Evolutionary conservation across 1,140 invertebrate genomes (phyloP), one percentile per base, ranked within the genome.

Genomic region (Melipona quadrifasciata): DNA sequence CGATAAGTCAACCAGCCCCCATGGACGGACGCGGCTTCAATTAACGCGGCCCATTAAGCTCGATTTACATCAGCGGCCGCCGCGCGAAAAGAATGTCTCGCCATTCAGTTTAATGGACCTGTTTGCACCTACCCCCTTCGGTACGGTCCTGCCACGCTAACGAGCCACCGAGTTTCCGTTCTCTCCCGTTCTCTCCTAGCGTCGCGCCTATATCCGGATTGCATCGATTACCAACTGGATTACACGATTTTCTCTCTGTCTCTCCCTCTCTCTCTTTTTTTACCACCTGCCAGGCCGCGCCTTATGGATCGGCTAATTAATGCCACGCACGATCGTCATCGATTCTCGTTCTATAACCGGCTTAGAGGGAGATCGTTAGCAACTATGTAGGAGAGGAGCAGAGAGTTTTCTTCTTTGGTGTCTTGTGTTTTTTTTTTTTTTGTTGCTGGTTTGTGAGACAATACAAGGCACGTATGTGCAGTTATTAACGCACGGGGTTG

Each of bases 1-100:
- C 89, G 88, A 90, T 89, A 89, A 90, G 80, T 86, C 88, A 79
- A 72, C 55, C 19, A 86, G 89, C 77, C 58, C 75, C 82, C 34
- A 67, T 68, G 64, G 51, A 78, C 78, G 65, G 75, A 82, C 78
- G 80, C 88, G 65, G 76, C 86, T 87, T 90, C 88, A 90, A 90
- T 90, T 90, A 90, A 90, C 86, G 88, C 80, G 86, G 79, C 71
- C 89, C 89, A 90, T 90, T 90, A 90, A 87, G 81, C 67, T 82
- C 89, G 89, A 90, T 90, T 90, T 90, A 90, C 89, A 90, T 90
- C 86, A 80, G 88, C 74, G 61, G 83, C 77, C 47, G 27, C 73
- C 78, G 86, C 86, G 83, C 83, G 86, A 90, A 90, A 90, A 90
- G 88, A 90, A 90, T 90, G 86, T 90, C 84, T 77, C 86, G 77